Base-by-base conservation (phyloP, 2,113 vertebrate genomes). In the Neolamprologus falcicula region DNA sequence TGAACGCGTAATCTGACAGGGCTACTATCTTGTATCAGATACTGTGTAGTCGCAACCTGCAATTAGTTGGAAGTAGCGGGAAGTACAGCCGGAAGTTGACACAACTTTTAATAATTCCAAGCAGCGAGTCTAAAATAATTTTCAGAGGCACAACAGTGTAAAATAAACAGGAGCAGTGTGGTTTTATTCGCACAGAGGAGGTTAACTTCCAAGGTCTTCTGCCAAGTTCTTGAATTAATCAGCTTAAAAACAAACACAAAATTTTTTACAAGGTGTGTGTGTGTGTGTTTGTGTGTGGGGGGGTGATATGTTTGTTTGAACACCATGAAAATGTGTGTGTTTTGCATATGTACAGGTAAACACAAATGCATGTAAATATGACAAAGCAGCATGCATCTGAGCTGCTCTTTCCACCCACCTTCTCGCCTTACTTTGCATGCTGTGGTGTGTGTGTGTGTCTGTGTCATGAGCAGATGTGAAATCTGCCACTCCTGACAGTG, bases 391-490 rank as follows among this genome's bases (percentile, higher is more conserved):
- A 3, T 85, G 57, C 31, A 54, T 7, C 63, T 53, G 82, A 85
- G 68, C 88, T 83, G 45, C 54, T 89, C 63, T 71, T 84, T 87
- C 82, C 80, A 59, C 86, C 90, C 80, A 88, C 87, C 55, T 88
- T 59, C 47, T 86, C 66, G 13, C 86, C 24, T 57, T 3, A 10
- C 53, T 84, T 79, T 85, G 28, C 90, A 86, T 86, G 83, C 84
- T 87, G 83, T 17, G 87, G 28, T 91, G 78, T 78, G 88, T 83
- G 88, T 85, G 85, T 54, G 71, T 24, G 28, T 24, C 10, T 66
- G 82, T 89, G 86, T 90, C 82, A 90, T 6, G 3, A 92, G 89
- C 91, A 95, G 93, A 93, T 95, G 93, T 88, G n/a, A 82, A 88
- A 83, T 82, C 63, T 73, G 76, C 76, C 83, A 83, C 89, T 88